Conservation (phyloP, 2,797 vertebrate species). For the Oceanodroma leucorhoa region DNA sequence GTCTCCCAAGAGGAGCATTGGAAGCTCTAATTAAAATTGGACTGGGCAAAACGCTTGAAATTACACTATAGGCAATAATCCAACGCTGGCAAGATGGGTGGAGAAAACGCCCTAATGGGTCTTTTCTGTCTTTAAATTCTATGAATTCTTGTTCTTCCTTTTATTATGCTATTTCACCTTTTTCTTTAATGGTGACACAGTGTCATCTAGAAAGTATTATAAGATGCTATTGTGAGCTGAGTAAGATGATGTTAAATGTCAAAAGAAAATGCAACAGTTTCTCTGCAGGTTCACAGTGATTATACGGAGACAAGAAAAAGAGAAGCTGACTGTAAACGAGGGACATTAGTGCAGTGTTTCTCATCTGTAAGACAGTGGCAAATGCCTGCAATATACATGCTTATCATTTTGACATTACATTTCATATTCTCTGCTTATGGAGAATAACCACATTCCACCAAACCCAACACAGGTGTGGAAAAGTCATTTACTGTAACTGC, state of each 20-base stretch:
- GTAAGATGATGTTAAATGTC: slow-evolving; percentile 64
- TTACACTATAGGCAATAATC: slow-evolving; percentile 50
- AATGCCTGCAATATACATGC: neutral
- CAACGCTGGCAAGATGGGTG: slow-evolving; percentile 8
- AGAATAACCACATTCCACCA: slow-evolving; percentile 7
- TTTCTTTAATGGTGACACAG: slow-evolving; percentile 53
- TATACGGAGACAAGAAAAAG: slow-evolving; percentile 37
- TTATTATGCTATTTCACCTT: slow-evolving; percentile 64
- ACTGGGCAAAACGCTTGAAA: slow-evolving; percentile 60
- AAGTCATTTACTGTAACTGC: neutral
- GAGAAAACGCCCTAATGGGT: slow-evolving; percentile 31
- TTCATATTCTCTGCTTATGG: slow-evolving; percentile 21
- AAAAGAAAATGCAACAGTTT: slow-evolving; percentile 65
- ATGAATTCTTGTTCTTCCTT: slow-evolving; percentile 43
- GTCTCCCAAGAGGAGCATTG: slow-evolving; percentile 41
- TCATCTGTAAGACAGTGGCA: slow-evolving; percentile 5
- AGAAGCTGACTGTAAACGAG: neutral
- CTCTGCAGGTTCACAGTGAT: slow-evolving; percentile 43
- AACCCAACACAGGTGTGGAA: slow-evolving; percentile 33
- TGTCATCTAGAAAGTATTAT: slow-evolving; percentile 55
- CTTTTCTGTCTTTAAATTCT: slow-evolving; percentile 43
- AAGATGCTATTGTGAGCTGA: slow-evolving; percentile 40
- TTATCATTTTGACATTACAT: slow-evolving; percentile 28
- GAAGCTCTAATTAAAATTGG: slow-evolving; percentile 63
- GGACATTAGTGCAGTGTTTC: neutral